A percentile compares a stretch with the other conserved stretches of the same genome.
Conservation (phyloP, 2,797 vertebrate species). For the Onychomys torridus region DNA sequence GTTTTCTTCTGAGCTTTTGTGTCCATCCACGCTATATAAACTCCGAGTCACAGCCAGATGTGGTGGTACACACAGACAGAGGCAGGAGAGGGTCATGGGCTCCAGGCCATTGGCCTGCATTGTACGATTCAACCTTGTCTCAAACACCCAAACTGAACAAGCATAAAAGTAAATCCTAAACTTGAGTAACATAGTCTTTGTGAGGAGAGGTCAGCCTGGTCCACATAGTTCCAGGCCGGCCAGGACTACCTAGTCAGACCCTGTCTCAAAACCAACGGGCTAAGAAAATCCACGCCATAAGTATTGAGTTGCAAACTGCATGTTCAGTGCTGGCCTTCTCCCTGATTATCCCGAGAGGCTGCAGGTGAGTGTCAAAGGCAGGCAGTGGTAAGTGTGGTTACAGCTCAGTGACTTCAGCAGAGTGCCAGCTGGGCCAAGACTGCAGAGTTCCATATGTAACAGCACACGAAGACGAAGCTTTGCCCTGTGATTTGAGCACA, state of each 20-base stretch:
- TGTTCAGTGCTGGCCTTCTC: neutral
- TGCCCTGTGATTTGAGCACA: neutral
- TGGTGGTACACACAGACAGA: neutral
- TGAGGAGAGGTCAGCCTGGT: neutral
- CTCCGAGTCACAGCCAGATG: neutral
- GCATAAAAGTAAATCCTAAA: too few species aligned
- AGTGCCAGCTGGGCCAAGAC: neutral
- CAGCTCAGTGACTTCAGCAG: neutral
- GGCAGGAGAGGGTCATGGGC: neutral
- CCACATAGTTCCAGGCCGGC: neutral
- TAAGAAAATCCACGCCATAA: constrained; percentile 28
- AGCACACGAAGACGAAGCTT: neutral
- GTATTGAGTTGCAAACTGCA: constrained; percentile 15
- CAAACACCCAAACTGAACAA: neutral
- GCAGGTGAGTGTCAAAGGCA: constrained; percentile 48
- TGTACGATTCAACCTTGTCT: neutral
- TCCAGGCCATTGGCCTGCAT: neutral
- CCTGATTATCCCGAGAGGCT: constrained; percentile 15
- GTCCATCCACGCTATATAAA: constrained; percentile 25
- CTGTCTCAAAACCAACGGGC: neutral
- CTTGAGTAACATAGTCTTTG: neutral
- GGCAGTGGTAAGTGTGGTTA: constrained; percentile 59
- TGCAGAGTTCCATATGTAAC: constrained; percentile 38
- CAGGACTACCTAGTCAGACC: neutral
- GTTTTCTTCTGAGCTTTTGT: constrained; percentile 45